Evolutionary conservation across 2,113 vertebrate genomes (phyloP).

Genomic region (Macrotus californicus): DNA sequence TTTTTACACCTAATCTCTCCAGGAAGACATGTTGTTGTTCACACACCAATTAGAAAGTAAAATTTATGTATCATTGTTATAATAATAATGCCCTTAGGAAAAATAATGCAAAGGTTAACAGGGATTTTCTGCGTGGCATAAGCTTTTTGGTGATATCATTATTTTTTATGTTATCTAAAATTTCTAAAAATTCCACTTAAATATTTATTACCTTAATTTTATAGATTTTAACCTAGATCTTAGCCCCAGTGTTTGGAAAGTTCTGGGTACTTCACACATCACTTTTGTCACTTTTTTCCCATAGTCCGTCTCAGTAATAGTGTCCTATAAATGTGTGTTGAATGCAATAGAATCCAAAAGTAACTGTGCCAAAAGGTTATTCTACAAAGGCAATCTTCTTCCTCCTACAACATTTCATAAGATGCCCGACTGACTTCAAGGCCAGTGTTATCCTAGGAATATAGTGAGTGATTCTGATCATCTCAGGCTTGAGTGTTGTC

Average conservation of each 20-base stretch:
- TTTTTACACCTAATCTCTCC: neutral
- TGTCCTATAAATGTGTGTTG: neutral
- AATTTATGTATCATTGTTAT: neutral
- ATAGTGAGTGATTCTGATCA: neutral
- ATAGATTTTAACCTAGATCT: neutral
- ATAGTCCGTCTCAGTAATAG: neutral
- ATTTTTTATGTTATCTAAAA: neutral
- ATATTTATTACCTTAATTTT: neutral
- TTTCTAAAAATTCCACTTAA: neutral
- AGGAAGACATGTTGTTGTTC: neutral
- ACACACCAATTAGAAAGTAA: neutral
- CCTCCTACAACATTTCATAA: neutral
- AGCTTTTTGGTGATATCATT: neutral
- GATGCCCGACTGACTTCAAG: neutral
- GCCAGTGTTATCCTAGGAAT: neutral
- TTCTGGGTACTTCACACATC: neutral
- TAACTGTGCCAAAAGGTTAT: neutral
- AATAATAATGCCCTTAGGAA: neutral
- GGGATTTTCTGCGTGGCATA: neutral
- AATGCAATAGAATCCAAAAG: neutral
- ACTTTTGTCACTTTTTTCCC: neutral
- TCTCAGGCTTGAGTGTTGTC: neutral
- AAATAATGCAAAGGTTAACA: neutral
- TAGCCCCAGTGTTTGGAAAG: neutral
- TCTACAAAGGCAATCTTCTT: neutral